Percentiles rank a stretch among this genome's conserved stretches.
phyloP scores from a whole-genome alignment of 2,888 invertebrate species.

The Sicus ferrugineus region DNA sequence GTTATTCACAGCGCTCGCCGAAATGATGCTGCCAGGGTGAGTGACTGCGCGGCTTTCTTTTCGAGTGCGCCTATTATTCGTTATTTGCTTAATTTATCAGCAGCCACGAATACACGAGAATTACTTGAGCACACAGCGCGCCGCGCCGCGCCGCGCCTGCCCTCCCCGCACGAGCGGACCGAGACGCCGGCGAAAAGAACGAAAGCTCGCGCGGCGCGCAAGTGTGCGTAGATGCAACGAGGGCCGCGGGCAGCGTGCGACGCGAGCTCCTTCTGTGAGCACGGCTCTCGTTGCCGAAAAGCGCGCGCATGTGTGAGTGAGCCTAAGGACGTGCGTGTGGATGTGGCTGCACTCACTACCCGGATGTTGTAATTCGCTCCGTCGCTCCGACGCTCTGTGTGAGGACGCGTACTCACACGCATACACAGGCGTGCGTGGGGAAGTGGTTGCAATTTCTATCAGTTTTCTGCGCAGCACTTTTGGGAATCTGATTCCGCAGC shows the following conservation, averaged over 20 bases:
- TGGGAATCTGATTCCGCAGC: not conserved
- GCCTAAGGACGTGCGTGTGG: not conserved
- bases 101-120: conserved; percentile 18
- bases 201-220: conserved; percentile 21
- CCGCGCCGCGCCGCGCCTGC: conserved; percentile 16
- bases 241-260: conserved; percentile 14
- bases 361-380: not conserved
- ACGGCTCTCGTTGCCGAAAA: conserved; percentile 14
- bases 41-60: conserved; percentile 2
- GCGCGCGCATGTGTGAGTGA: not conserved
- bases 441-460: not conserved
- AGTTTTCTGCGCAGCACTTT: not conserved
- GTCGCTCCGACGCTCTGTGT: too few species aligned
- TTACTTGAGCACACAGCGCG: conserved; percentile 25
- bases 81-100: conserved; percentile 27
- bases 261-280: too few species aligned
- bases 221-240: conserved; percentile 22
- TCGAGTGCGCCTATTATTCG: conserved; percentile 19
- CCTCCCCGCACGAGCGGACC: not conserved
- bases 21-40: not conserved
- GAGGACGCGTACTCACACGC: too few species aligned
- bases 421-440: not conserved
- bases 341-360: not conserved
- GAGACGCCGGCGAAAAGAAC: not conserved
- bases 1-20: not conserved